A percentile compares a stretch with the other conserved stretches of the same genome.
phyloP scores from a whole-genome alignment of 2,888 invertebrate genomes.

The Sceliomorpha sp. region DNA sequence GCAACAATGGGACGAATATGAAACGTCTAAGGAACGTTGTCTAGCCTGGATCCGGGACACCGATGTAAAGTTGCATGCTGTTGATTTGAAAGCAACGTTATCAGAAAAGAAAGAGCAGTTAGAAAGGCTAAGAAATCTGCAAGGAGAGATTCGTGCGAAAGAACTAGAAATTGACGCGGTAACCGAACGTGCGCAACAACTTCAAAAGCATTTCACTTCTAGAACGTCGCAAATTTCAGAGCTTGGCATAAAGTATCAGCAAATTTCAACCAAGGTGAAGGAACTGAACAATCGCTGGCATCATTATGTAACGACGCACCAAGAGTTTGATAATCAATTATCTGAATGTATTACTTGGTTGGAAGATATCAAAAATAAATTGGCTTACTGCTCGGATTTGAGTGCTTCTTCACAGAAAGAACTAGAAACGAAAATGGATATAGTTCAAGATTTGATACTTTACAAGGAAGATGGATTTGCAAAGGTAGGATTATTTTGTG shows the following conservation, averaged over 20 bases:
- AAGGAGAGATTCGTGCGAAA: constrained; percentile 94
- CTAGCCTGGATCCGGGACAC: constrained; percentile 93
- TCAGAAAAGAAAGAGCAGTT: constrained; percentile 92
- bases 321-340: constrained; percentile 91
- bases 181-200: constrained; percentile 93
- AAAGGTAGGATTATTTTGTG: constrained; percentile 82
- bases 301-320: constrained; percentile 92
- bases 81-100: constrained; percentile 91
- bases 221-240: constrained; percentile 93
- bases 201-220: constrained; percentile 87
- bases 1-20: constrained; percentile 95
- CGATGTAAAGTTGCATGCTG: constrained; percentile 92
- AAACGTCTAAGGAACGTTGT: constrained; percentile 91
- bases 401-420: constrained; percentile 92
- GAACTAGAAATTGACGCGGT: constrained; percentile 96
- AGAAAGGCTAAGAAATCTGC: constrained; percentile 88
- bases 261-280: constrained; percentile 93
- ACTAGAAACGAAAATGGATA: constrained; percentile 90
- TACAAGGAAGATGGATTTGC: constrained; percentile 96
- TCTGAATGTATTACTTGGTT: constrained; percentile 92
- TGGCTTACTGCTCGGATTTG: constrained; percentile 93
- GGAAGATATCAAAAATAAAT: constrained; percentile 88
- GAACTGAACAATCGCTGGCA: constrained; percentile 95
- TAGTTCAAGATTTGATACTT: constrained; percentile 92
- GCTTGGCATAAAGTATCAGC: constrained; percentile 94